These are phyloP conservation scores for Hirtodrosophila cameraria DNA, from an alignment of 2,888 invertebrate species.

Conservation along the genomic window DNA sequence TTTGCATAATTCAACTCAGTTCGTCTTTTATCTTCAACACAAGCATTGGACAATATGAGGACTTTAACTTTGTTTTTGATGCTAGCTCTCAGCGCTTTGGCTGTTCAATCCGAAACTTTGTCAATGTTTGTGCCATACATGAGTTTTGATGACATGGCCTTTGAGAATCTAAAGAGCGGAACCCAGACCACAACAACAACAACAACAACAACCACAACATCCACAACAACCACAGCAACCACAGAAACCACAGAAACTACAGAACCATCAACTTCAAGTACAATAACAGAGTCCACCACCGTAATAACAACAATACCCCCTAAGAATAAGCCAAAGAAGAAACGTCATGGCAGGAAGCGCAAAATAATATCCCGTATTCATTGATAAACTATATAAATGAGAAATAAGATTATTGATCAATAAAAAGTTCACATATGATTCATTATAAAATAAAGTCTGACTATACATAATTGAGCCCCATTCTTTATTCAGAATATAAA, in stretches of 20 bases:
- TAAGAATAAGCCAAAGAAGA: neutral
- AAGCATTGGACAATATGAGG: slow-evolving; percentile 16
- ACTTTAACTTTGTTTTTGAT: neutral
- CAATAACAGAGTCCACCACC: neutral
- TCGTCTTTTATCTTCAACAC: neutral
- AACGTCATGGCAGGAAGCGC: neutral
- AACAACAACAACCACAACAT: neutral
- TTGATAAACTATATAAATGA: no score
- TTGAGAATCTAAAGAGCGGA: slow-evolving; percentile 24
- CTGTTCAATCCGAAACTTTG: neutral
- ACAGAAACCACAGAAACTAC: neutral
- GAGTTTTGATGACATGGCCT: slow-evolving; percentile 34
- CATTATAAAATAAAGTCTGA: no score
- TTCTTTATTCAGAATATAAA: no score
- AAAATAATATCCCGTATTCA: no score
- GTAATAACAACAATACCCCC: neutral
- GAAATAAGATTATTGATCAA: no score
- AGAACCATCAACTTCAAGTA: neutral
- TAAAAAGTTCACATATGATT: no score
- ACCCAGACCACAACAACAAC: slow-evolving; percentile 26
- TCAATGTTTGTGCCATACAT: slow-evolving; percentile 38
- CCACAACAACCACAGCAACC: neutral
- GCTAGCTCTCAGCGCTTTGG: slow-evolving; percentile 7
- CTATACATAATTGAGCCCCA: no score
- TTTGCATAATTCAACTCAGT: slow-evolving; percentile 15